Conservation (phyloP, 2,113 vertebrate species). For the Lonchura striata region DNA sequence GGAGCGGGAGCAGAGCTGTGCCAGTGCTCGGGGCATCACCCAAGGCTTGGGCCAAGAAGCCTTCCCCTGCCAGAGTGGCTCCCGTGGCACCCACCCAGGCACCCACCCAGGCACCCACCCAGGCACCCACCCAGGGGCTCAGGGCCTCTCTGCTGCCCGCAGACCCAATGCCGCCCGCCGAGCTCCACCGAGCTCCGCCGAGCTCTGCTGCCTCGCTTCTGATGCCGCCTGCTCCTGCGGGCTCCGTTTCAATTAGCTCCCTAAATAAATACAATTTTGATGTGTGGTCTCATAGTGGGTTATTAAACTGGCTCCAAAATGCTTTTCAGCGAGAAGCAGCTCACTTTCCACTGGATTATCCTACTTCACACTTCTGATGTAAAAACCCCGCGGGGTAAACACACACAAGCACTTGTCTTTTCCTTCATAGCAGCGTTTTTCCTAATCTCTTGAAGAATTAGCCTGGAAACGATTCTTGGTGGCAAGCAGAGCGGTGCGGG, state of each 20-base stretch:
- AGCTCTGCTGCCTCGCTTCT: neutral
- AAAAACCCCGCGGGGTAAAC: slow-evolving; percentile 10
- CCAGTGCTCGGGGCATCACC: accelerated
- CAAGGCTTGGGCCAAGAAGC: neutral
- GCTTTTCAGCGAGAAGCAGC: slow-evolving; percentile 9
- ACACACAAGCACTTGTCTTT: neutral
- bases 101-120: neutral
- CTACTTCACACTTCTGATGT: slow-evolving; percentile 26
- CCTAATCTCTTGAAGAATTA: slow-evolving; percentile 4
- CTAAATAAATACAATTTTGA: slow-evolving; percentile 33
- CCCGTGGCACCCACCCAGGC: neutral
- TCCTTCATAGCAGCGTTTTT: neutral
- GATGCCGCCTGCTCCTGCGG: neutral
- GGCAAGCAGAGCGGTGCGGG: neutral
- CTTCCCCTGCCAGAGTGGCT: neutral
- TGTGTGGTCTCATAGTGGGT: slow-evolving; percentile 40
- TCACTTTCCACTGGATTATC: slow-evolving; percentile 7
- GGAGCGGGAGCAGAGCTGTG: neutral
- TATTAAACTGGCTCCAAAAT: slow-evolving; percentile 39
- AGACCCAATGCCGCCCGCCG: neutral
- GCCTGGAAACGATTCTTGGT: neutral
- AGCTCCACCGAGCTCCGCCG: too few relatives aligned
- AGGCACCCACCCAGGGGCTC: too few relatives aligned
- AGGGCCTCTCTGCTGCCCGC: too few relatives aligned
- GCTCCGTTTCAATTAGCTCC: slow-evolving; percentile 35